Base-by-base conservation (phyloP, 2,113 vertebrate species). In the Octodon degus region DNA sequence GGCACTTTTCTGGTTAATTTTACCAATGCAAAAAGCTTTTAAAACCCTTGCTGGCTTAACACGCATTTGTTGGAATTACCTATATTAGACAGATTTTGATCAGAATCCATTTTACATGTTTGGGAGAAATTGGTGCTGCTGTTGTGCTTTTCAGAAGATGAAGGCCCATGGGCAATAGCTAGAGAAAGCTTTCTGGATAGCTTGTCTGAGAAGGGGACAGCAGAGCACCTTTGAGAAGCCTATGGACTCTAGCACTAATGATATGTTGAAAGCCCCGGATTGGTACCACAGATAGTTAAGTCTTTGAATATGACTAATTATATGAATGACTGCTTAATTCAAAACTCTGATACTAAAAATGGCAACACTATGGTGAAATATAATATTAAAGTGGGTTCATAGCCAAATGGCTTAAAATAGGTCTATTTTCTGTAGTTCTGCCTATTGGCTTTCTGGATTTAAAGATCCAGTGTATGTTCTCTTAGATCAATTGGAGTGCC, bases 341-440 rank as follows among this genome's bases (percentile, higher is more conserved):
- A 68, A 68, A 96, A n/a, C n/a, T 63, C 65, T 55, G 30, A 95
- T 84, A 93, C 13, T 85, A 37, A 92, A 58, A 86, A 43, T 72
- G 24, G 50, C 37, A 96, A 65, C 22, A 62, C 32, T 24, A 43
- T 85, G 4, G 58, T 65, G 11, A 87, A 88, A 7, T 34, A 14
- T 72, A 37, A 27, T n/a, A 91, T 60, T 20, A 63, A 24, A 58
- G 70, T 85, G 72, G 2, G 22, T 72, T 92, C 34, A 68, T 14
- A 86, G 37, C 81, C 11, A 68, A 17, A 13, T 96, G 55, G 24
- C 65, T 89, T 90, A 67, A 65, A 95, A 91, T 62, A 40, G 67
- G 5, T 50, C 22, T 86, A 10, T 76, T 93, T 92, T 55, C 72
- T 62, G 34, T 65, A 79, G 68, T 37, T 87, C 16, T 67, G 12